Percentiles rank a stretch among this genome's conserved stretches.
Evolutionary conservation across 1,140 invertebrate genomes (phyloP).

Genomic region (Tachypleus tridentatus): DNA sequence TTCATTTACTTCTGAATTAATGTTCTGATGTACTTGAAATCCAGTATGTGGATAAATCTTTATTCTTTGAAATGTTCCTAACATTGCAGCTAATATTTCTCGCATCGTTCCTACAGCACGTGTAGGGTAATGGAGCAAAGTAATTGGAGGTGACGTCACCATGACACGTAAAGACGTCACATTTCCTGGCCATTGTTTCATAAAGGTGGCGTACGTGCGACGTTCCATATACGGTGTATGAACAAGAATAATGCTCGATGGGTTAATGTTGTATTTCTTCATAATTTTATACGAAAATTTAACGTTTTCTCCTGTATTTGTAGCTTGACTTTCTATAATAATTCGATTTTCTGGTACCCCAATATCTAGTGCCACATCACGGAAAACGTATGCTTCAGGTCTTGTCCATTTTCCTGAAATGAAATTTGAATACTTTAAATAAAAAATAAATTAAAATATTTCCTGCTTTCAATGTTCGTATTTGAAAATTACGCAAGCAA

Average conservation of each 20-base stretch:
- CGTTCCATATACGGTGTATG: slow-evolving; percentile 14
- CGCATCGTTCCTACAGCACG: not conserved
- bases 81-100: slow-evolving; percentile 3
- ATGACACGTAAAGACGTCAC: not conserved
- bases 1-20: not conserved
- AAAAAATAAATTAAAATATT: too few relatives aligned
- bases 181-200: slow-evolving; percentile 10
- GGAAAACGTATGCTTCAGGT: slow-evolving; percentile 13
- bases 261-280: not conserved
- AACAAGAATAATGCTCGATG: slow-evolving; percentile 6
- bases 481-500: too few relatives aligned
- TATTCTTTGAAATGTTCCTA: slow-evolving; percentile 11
- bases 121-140: slow-evolving; percentile 8
- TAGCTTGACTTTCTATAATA: slow-evolving; percentile 7
- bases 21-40: slow-evolving; percentile 5
- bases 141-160: slow-evolving; percentile 11
- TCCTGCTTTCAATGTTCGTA: too few relatives aligned
- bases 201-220: slow-evolving; percentile 11
- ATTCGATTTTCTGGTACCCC: slow-evolving; percentile 9
- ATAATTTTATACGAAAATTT: slow-evolving; percentile 9
- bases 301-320: slow-evolving; percentile 13
- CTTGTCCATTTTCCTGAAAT: slow-evolving; percentile 7
- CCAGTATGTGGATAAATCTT: slow-evolving; percentile 5
- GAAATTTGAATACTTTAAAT: not conserved
- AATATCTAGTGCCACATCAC: slow-evolving; percentile 9